Evolutionary conservation across 2,888 invertebrate genomes (phyloP), one percentile per base, ranked within the genome.

Genomic region (Drosophila prolongata): DNA sequence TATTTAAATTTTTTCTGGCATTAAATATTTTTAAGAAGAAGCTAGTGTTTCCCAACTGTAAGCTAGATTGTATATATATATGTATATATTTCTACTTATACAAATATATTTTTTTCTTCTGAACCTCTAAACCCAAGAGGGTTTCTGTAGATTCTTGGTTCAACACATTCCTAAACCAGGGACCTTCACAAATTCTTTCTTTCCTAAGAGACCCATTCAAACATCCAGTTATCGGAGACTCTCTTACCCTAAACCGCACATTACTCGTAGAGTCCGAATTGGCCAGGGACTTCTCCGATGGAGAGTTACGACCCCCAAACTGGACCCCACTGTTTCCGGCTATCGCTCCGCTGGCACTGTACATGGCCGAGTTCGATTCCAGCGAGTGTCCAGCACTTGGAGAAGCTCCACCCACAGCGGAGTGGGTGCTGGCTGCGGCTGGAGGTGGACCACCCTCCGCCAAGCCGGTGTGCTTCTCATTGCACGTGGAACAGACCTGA

Each of bases 401-500:
- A 6, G 75, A 64, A 6, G 67, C 53, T 4, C 42, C 54, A 8
- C 43, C 56, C 42, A 42, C 43, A 2, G 35, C 24, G 50, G 64
- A 59, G 77, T 73, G 75, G 66, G 47, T 60, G 60, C 59, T 79
- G 70, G 76, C 72, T 43, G 77, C 76, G 62, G 79, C 78, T 35
- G 83, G 76, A 16, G 90, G 81, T 8, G 79, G 80, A 50, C 92
- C 93, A 70, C 92, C 92, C 82, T 93, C 93, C 59, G 92, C 92
- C 79, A 91, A 86, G 79, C 93, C 93, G 79, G 94, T 94, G 80
- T 94, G 94, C 88, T 94, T 94, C 93, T 97, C 97, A 93, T 97
- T 96, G 93, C 98, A 98, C 83, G 95, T 94, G 87, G 96, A 95
- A 93, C 97, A 97, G 88, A 97, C 97, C 93, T 97, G 96, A 79